Evolutionary conservation across 2,888 invertebrate species (phyloP), one percentile per base, ranked within the genome.

Genomic region (Trachelus troglodyta): DNA sequence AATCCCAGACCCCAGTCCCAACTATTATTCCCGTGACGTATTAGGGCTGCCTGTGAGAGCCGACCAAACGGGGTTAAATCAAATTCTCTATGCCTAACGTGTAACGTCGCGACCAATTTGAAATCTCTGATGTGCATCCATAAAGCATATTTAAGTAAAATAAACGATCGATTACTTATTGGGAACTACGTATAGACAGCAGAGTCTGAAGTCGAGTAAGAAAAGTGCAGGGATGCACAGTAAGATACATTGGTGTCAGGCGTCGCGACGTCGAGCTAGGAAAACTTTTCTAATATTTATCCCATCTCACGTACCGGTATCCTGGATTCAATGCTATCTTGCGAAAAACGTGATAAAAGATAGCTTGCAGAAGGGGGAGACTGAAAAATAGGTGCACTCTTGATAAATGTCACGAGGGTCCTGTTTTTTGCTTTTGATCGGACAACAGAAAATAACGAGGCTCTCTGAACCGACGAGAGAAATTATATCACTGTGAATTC

Each of bases 371-470:
- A 9, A 23, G 9, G 56, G 56, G 23, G 56, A 0, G 6, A 23
- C 23, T 56, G 83, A 87, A 87, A 86, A 87, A 87, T 87, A 82
- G 86, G 81, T 23, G 9, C 2, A 23, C 23, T 9, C 23, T 56
- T 23, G 23, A 9, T 23, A 56, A 56, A 9, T 23, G 56, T 56
- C 15, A 56, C 15, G 56, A 9, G 23, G 56, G 23, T 9, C 2
- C 1, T 23, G n/a, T 56, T 56, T 56, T 56, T 23, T 23, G 0
- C 2, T 56, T 56, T 9, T 56, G 9, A 15, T 81, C 78, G 84
- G 87, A 87, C 86, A 88, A 88, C 86, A 84, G 86, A 83, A 84
- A 87, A 87, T 88, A 87, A 87, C 86, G 87, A 88, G 86, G 83
- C 82, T 81, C 81, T 83, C 83, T 81, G 84, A 82, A 82, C 81